Conservation (phyloP, 2,888 invertebrate genomes). For the Tethea ocularis region DNA sequence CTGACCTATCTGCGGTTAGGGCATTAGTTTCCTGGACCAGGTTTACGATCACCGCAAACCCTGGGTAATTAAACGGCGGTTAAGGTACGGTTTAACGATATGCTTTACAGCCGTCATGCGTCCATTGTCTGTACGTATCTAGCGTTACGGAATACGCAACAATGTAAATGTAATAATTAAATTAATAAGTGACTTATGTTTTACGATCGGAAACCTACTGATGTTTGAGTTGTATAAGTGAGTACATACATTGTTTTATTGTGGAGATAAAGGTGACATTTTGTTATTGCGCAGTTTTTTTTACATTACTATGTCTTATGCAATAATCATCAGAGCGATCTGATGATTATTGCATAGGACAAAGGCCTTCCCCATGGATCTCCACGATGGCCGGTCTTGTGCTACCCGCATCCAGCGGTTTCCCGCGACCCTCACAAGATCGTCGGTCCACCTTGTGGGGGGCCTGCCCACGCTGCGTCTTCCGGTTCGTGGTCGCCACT, state of each 20-base stretch:
- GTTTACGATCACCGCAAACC: conserved; percentile 60
- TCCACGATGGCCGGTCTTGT: too few relatives aligned
- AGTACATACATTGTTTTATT: not conserved
- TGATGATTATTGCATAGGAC: too few relatives aligned
- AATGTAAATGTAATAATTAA: conserved; percentile 43
- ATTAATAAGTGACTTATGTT: conserved; percentile 17
- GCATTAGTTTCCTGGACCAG: conserved; percentile 71
- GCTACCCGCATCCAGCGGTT: too few relatives aligned
- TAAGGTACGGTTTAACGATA: conserved; percentile 65
- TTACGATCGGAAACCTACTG: conserved; percentile 12
- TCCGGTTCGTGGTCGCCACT: too few relatives aligned
- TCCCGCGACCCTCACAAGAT: too few relatives aligned
- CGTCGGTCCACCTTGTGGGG: too few relatives aligned
- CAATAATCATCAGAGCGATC: not conserved
- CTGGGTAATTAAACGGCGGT: conserved; percentile 74
- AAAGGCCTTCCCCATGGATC: too few relatives aligned
- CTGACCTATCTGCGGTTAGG: conserved; percentile 74
- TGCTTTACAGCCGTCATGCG: conserved; percentile 57
- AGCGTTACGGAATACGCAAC: conserved; percentile 53
- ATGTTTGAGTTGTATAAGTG: conserved; percentile 12
- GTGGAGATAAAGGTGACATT: not conserved
- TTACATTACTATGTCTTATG: not conserved
- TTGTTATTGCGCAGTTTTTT: not conserved
- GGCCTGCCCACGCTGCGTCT: too few relatives aligned
- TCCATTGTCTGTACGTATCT: conserved; percentile 53